Percentiles rank a stretch among this genome's conserved stretches.
These are phyloP conservation scores for Temnothorax curvispinosus DNA, from an alignment of 1,140 invertebrate species.

Conservation along the genomic window DNA sequence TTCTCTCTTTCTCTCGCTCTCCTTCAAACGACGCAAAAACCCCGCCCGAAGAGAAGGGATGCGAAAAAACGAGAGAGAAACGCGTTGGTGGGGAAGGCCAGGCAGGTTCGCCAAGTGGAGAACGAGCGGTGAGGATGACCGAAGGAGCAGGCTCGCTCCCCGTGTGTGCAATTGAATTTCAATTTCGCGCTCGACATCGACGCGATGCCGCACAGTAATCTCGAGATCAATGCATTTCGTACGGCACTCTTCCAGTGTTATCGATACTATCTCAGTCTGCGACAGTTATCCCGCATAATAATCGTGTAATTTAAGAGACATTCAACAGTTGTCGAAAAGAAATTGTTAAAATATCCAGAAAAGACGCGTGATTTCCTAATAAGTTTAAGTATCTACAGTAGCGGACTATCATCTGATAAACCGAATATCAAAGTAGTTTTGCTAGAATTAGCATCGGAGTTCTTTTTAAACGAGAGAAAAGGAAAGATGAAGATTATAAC, in stretches of 20 bases:
- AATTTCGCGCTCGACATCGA: conserved; percentile 59
- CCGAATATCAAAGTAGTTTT: background rate
- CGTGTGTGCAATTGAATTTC: conserved; percentile 58
- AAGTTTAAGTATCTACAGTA: background rate
- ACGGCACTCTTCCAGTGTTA: background rate
- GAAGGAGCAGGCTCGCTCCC: conserved; percentile 22
- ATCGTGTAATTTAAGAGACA: background rate
- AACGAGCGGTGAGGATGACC: conserved; percentile 23
- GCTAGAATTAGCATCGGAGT: background rate
- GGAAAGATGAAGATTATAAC: background rate
- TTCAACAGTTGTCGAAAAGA: background rate
- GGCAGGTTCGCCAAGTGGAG: conserved; percentile 43
- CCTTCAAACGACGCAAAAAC: conserved; percentile 63
- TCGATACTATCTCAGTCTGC: background rate
- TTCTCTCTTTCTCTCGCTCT: conserved; percentile 21
- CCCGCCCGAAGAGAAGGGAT: conserved; percentile 55
- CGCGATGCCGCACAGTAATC: conserved; percentile 3
- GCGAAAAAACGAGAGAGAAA: conserved; percentile 61
- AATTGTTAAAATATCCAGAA: background rate
- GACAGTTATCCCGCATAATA: background rate
- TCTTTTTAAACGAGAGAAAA: background rate
- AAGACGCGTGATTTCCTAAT: background rate
- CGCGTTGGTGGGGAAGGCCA: background rate
- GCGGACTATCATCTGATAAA: too few species aligned
- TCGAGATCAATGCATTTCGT: conserved; percentile 21